Conservation (phyloP, 2,113 vertebrate species). For the Pygathrix nemaeus region DNA sequence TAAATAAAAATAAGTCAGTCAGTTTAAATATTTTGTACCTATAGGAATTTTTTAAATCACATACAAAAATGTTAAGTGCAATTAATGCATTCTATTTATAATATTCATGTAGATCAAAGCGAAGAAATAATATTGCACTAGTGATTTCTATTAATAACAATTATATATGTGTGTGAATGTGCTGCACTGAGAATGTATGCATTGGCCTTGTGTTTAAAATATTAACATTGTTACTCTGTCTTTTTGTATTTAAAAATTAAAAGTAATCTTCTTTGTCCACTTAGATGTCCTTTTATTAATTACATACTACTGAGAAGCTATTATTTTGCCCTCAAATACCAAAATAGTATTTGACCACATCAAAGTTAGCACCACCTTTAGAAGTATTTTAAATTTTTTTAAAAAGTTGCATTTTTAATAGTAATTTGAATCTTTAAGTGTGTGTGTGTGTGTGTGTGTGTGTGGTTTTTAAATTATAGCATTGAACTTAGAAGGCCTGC, state of each 20-base stretch:
- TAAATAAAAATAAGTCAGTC: too few relatives aligned
- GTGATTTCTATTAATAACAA: not conserved
- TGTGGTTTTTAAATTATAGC: slow-evolving; percentile 83
- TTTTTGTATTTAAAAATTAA: slow-evolving; percentile 44
- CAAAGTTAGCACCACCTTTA: slow-evolving; percentile 78
- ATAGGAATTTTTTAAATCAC: slow-evolving; percentile 4
- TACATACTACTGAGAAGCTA: slow-evolving; percentile 27
- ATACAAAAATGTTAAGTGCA: not conserved
- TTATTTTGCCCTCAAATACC: slow-evolving; percentile 60
- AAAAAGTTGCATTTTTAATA: slow-evolving; percentile 79
- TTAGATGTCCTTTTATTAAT: slow-evolving; percentile 46
- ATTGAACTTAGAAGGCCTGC: slow-evolving; percentile 74
- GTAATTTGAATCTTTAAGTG: slow-evolving; percentile 64
- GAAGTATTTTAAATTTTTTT: slow-evolving; percentile 80
- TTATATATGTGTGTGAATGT: not conserved
- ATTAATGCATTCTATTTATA: not conserved
- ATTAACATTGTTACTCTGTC: slow-evolving; percentile 7
- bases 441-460: slow-evolving; percentile 28
- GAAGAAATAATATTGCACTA: not conserved
- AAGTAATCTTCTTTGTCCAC: not conserved
- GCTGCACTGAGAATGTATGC: not conserved
- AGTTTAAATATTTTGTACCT: not conserved
- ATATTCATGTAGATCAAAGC: not conserved
- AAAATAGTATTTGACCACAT: slow-evolving; percentile 77
- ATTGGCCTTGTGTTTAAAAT: not conserved